phyloP scores from a whole-genome alignment of 2,888 invertebrate genomes.

The Pristionchus maxplancki region DNA sequence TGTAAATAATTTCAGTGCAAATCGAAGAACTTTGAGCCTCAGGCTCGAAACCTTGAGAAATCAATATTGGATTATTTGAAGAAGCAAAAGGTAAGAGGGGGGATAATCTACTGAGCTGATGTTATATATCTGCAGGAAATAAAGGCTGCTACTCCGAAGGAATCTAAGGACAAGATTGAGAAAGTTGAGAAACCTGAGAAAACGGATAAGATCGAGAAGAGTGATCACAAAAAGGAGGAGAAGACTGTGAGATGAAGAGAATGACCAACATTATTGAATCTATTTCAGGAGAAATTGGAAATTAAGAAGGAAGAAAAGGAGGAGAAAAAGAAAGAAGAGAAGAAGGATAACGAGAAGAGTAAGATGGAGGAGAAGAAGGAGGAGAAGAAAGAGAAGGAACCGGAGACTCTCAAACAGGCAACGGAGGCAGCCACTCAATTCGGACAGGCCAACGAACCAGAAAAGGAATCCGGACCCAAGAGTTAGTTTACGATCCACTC shows the following conservation, averaged over 20 bases:
- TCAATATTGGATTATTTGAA: constrained; percentile 6
- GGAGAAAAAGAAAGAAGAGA: background rate
- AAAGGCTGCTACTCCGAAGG: background rate
- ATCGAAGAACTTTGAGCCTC: constrained; percentile 7
- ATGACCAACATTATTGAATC: background rate
- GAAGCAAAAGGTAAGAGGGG: constrained; percentile 16
- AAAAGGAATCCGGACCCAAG: background rate
- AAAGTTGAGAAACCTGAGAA: background rate
- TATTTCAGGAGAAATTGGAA: background rate
- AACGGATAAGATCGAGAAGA: background rate
- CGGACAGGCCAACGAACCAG: background rate
- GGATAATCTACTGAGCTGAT: background rate
- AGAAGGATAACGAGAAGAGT: background rate
- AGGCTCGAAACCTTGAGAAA: constrained; percentile 7
- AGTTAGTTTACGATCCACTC: background rate
- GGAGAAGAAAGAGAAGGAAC: background rate
- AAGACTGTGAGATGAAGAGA: background rate
- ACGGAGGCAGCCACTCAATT: constrained; percentile 9
- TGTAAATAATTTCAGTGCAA: constrained; percentile 45
- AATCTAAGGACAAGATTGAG: constrained; percentile 23
- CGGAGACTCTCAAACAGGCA: background rate
- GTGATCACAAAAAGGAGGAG: background rate
- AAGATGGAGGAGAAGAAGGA: background rate
- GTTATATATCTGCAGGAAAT: constrained; percentile 9
- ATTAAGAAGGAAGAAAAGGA: background rate